These are phyloP conservation scores for Orchesellides sinensis DNA, from an alignment of 2,888 invertebrate genomes.

Conservation along the genomic window DNA sequence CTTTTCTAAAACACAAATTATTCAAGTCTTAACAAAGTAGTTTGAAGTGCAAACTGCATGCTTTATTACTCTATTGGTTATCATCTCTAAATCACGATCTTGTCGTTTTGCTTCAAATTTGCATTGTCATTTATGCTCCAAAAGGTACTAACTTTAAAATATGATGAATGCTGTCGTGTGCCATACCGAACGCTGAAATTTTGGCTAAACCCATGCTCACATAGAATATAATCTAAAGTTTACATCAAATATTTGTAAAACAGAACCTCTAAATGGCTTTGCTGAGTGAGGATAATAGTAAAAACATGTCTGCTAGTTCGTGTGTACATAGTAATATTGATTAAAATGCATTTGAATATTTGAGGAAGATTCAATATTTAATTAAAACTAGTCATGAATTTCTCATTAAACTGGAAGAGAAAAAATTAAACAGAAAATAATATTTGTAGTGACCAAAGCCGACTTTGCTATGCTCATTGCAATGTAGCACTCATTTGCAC, in stretches of 20 bases:
- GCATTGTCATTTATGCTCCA: too few species aligned
- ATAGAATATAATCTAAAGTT: background rate
- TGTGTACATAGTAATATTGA: conserved; percentile 53
- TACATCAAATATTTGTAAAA: background rate
- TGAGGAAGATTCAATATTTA: conserved; percentile 50
- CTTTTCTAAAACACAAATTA: too few species aligned
- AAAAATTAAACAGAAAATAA: conserved; percentile 10
- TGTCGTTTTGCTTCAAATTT: background rate
- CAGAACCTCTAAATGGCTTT: background rate
- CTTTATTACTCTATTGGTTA: too few species aligned
- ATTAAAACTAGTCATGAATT: conserved; percentile 65
- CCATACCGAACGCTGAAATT: conserved; percentile 35
- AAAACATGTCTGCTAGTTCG: too few species aligned
- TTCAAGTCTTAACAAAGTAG: too few species aligned
- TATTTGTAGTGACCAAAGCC: too few species aligned
- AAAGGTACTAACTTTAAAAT: too few species aligned
- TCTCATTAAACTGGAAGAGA: too few species aligned
- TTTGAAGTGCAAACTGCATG: too few species aligned
- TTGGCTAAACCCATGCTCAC: conserved; percentile 4
- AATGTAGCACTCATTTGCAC: too few species aligned
- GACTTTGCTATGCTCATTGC: too few species aligned
- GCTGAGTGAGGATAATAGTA: background rate
- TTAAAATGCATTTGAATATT: conserved; percentile 7
- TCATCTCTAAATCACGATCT: background rate
- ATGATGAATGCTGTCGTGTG: conserved; percentile 30